These are phyloP conservation scores for Tetrao urogallus DNA, from an alignment of 2,113 vertebrate species.

Conservation along the genomic window DNA sequence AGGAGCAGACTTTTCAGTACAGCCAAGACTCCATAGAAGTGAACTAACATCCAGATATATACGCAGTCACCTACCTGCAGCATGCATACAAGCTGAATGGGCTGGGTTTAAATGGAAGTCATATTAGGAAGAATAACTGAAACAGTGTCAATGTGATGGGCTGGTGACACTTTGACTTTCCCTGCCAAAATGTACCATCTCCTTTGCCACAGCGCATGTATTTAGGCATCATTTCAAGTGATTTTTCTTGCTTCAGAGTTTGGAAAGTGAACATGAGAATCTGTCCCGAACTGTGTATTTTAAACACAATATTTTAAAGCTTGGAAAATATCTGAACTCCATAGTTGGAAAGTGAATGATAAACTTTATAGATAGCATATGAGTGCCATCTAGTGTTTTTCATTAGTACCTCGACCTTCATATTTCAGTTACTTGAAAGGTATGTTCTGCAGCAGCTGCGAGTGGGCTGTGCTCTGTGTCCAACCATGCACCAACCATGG, in stretches of 20 bases:
- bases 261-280: slow-evolving; percentile 18
- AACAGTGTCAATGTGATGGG: not conserved
- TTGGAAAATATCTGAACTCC: not conserved
- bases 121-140: slow-evolving; percentile 8
- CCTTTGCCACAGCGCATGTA: not conserved
- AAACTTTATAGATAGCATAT: slow-evolving; percentile 36
- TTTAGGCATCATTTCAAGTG: not conserved
- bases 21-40: slow-evolving; percentile 12
- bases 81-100: not conserved
- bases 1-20: not conserved
- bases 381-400: slow-evolving; percentile 76
- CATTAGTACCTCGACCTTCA: not conserved
- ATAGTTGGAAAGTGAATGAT: not conserved
- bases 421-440: not conserved
- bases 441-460: accelerated
- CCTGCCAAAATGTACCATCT: not conserved
- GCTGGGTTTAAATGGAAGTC: not conserved
- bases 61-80: not conserved
- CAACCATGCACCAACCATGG: accelerated
- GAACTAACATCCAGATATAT: not conserved
- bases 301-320: slow-evolving; percentile 38
- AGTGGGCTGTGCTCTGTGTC: not conserved
- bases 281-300: slow-evolving; percentile 18
- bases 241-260: not conserved
- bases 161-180: slow-evolving; percentile 8